Evolutionary conservation across 2,113 vertebrate genomes (phyloP).

Genomic region (Ptychochromis oligacanthus): DNA sequence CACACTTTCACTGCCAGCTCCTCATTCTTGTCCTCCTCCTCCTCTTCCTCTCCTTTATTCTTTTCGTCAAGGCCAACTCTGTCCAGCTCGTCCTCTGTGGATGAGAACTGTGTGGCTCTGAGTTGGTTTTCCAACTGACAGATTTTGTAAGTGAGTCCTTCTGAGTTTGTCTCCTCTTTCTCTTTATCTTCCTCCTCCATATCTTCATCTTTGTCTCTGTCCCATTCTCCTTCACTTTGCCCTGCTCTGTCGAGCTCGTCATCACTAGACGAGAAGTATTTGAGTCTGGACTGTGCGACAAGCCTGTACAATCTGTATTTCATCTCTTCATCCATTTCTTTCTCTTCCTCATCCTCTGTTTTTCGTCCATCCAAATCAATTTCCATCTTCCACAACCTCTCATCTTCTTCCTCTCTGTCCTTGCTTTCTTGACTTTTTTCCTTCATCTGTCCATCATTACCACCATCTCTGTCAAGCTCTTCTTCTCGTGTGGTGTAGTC

Average conservation of each 20-base stretch:
- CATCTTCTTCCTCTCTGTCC: neutral
- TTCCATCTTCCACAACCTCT: slow-evolving; percentile 21
- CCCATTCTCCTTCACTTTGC: slow-evolving; percentile 45
- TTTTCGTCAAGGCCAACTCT: slow-evolving; percentile 29
- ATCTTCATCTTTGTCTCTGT: slow-evolving; percentile 10
- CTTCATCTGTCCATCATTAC: neutral
- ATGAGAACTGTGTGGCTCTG: slow-evolving; percentile 63
- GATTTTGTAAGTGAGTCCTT: slow-evolving; percentile 47
- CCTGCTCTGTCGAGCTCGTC: slow-evolving; percentile 44
- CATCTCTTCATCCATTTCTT: slow-evolving; percentile 39
- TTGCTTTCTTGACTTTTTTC: neutral
- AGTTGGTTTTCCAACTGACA: slow-evolving; percentile 57
- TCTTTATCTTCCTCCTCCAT: neutral
- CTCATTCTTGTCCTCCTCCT: slow-evolving; percentile 14
- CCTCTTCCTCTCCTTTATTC: neutral
- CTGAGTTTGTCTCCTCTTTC: slow-evolving; percentile 1
- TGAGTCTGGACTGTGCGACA: slow-evolving; percentile 57
- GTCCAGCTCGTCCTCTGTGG: slow-evolving; percentile 73
- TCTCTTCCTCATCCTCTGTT: slow-evolving; percentile 12
- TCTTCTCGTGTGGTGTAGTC: slow-evolving; percentile 24
- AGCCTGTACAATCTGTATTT: slow-evolving; percentile 50
- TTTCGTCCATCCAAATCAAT: slow-evolving; percentile 27
- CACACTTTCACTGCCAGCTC: slow-evolving; percentile 59
- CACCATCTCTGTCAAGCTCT: neutral
- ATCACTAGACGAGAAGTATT: slow-evolving; percentile 61